phyloP scores from a whole-genome alignment of 2,113 vertebrate species.

The Trochalopteron elliotii region DNA sequence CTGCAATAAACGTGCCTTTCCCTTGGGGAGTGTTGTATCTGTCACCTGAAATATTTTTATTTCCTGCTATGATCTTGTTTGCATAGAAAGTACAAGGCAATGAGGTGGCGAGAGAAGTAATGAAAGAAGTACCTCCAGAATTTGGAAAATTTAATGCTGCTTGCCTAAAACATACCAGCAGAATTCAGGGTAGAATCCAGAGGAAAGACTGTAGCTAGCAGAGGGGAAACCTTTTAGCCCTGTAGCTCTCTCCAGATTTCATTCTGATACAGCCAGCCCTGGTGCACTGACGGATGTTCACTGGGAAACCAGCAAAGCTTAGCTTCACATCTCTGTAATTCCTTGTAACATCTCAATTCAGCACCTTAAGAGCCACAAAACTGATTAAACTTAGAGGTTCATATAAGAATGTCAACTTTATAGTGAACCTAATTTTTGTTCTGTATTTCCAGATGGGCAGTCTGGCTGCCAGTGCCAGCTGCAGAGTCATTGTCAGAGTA shows the following conservation, averaged over 20 bases:
- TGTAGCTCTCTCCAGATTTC: neutral
- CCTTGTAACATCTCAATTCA: neutral
- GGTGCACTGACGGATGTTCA: neutral
- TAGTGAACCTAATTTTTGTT: neutral
- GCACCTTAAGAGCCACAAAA: neutral
- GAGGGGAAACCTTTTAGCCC: neutral
- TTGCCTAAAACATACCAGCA: neutral
- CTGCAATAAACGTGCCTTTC: neutral
- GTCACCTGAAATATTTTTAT: neutral
- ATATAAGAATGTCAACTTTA: neutral
- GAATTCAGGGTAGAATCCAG: neutral
- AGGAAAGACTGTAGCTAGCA: neutral
- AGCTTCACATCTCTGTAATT: neutral
- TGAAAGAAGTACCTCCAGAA: neutral
- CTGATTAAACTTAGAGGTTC: neutral
- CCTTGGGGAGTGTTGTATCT: neutral
- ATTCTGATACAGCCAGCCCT: neutral
- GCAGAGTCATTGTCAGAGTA: neutral
- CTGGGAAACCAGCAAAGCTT: neutral
- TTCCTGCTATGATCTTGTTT: neutral
- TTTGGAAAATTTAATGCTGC: neutral
- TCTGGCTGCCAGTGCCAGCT: neutral
- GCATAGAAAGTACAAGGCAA: neutral
- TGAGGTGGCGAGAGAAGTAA: neutral
- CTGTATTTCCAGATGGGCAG: neutral